These are phyloP conservation scores for Aleiodes leptofemur DNA, from an alignment of 2,888 invertebrate species.

Conservation along the genomic window DNA sequence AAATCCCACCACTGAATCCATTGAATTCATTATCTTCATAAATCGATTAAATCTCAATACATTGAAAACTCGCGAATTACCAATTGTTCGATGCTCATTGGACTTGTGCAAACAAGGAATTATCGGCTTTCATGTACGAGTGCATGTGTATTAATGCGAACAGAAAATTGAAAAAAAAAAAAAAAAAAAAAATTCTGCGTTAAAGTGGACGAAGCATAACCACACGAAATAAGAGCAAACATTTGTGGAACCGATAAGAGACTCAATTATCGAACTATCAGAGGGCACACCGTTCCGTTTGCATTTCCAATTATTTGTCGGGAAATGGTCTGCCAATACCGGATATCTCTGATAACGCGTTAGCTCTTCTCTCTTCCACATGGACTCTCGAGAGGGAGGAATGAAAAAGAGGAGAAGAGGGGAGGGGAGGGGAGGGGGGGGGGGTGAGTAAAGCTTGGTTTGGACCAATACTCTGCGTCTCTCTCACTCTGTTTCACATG, in stretches of 20 bases:
- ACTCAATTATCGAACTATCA: slow-evolving; percentile 75
- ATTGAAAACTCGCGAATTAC: too few species aligned
- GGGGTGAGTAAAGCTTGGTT: not conserved
- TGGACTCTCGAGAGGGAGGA: not conserved
- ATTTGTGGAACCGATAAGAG: slow-evolving; percentile 73
- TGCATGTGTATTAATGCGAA: not conserved
- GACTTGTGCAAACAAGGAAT: too few species aligned
- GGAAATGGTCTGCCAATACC: slow-evolving; percentile 74
- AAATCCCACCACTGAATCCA: too few species aligned
- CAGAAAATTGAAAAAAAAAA: not conserved
- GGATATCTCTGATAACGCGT: slow-evolving; percentile 65
- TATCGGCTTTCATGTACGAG: too few species aligned
- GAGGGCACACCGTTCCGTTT: slow-evolving; percentile 71
- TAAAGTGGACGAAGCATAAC: not conserved
- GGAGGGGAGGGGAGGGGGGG: not conserved
- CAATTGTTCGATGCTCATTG: too few species aligned
- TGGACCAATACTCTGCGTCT: slow-evolving; percentile 9
- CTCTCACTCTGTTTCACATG: slow-evolving; percentile 23
- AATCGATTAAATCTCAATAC: too few species aligned
- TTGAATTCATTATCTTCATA: too few species aligned
- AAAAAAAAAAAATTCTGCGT: not conserved
- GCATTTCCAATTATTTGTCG: slow-evolving; percentile 75
- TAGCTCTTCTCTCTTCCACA: slow-evolving; percentile 29
- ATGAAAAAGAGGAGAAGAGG: too few species aligned
- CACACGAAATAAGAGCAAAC: slow-evolving; percentile 54